Conservation (phyloP, 2,888 invertebrate genomes). For the Strigamia maritima region DNA sequence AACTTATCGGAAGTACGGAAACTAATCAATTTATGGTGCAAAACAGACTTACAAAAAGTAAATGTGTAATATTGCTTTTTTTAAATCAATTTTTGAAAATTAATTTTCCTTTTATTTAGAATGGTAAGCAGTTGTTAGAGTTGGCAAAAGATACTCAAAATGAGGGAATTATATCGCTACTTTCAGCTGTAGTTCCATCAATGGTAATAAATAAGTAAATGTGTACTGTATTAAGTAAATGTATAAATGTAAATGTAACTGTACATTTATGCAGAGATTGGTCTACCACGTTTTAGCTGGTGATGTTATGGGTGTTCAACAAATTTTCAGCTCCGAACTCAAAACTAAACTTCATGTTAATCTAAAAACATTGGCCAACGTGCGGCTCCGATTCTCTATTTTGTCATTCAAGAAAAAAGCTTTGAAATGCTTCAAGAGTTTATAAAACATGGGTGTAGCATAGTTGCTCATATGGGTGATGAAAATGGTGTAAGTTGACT, state of each 20-base stretch:
- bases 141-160: conserved; percentile 41
- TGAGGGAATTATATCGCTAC: conserved; percentile 43
- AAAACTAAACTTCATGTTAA: conserved; percentile 42
- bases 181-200: conserved; percentile 42
- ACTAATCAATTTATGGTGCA: conserved; percentile 38
- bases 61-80: not conserved
- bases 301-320: conserved; percentile 40
- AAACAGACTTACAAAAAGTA: conserved; percentile 37
- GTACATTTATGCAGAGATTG: conserved; percentile 39
- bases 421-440: conserved; percentile 39
- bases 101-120: conserved; percentile 18
- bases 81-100: not conserved
- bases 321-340: conserved; percentile 41
- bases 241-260: not conserved
- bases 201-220: conserved; percentile 41
- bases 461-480: conserved; percentile 42
- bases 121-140: conserved; percentile 39
- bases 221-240: too few relatives aligned
- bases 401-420: conserved; percentile 41
- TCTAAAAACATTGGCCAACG: conserved; percentile 42
- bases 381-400: conserved; percentile 43
- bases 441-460: conserved; percentile 40
- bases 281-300: conserved; percentile 43
- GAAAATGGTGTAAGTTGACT: conserved; percentile 38
- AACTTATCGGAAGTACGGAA: conserved; percentile 31